A percentile compares a stretch with the other conserved stretches of the same genome.
Conservation (phyloP, 2,113 vertebrate species). For the Carlito syrichta region DNA sequence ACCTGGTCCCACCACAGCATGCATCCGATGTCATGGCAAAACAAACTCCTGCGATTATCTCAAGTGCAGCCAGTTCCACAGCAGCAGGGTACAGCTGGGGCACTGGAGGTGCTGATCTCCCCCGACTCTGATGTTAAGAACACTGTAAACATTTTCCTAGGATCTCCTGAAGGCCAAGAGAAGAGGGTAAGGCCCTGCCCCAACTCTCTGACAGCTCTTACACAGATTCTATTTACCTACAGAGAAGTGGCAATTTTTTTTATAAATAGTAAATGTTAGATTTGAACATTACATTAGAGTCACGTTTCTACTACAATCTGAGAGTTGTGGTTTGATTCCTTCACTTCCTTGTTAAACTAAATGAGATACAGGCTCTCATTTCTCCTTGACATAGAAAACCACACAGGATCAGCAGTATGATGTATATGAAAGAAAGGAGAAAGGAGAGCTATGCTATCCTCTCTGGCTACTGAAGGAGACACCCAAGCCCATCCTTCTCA, state of each 20-base stretch:
- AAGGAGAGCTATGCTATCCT: not conserved
- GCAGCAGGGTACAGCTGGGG: conserved; percentile 86
- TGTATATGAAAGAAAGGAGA: too few relatives aligned
- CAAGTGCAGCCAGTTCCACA: conserved; percentile 88
- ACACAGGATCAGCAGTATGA: too few relatives aligned
- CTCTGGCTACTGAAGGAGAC: not conserved
- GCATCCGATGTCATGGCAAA: conserved; percentile 77
- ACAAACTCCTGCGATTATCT: conserved; percentile 92
- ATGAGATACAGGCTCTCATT: not conserved
- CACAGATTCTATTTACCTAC: conserved; percentile 38
- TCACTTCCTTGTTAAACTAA: not conserved
- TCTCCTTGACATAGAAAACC: not conserved
- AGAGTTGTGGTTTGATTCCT: not conserved
- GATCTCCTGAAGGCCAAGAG: conserved; percentile 92
- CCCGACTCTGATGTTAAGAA: conserved; percentile 94
- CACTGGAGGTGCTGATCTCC: conserved; percentile 89
- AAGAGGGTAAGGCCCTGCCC: conserved; percentile 85
- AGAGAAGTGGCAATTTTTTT: conserved; percentile 74
- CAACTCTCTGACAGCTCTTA: too few relatives aligned
- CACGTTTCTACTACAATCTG: not conserved
- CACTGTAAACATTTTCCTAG: conserved; percentile 92
- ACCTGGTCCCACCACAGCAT: conserved; percentile 82
- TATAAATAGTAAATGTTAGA: conserved; percentile 82
- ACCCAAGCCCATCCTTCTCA: not conserved
- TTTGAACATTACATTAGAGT: too few relatives aligned